phyloP scores from a whole-genome alignment of 2,797 vertebrate genomes.

The Phrynocephalus vlangalii region DNA sequence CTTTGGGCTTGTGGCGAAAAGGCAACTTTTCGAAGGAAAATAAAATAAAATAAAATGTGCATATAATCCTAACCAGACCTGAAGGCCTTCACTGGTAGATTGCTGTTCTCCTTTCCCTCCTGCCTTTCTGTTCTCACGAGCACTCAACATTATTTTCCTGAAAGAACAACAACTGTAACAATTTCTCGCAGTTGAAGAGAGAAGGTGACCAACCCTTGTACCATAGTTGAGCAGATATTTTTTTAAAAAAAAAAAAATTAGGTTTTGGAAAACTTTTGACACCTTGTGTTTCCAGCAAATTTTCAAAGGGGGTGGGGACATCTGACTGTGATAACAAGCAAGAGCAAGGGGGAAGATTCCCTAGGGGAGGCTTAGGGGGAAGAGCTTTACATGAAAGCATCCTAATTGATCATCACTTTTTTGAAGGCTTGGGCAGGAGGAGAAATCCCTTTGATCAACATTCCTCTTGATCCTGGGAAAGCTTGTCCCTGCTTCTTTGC shows the following conservation, averaged over 20 bases:
- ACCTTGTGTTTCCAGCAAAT: neutral
- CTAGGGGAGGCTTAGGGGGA: neutral
- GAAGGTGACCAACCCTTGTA: constrained; percentile 2
- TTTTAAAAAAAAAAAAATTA: neutral
- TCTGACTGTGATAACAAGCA: too few species aligned
- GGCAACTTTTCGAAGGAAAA: constrained; percentile 55
- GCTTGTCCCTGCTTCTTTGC: neutral
- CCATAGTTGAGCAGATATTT: neutral
- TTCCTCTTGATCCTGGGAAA: neutral
- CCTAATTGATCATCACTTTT: neutral
- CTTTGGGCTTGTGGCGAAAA: constrained; percentile 80
- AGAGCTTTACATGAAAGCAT: neutral
- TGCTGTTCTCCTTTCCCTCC: neutral
- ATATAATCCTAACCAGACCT: constrained; percentile 65
- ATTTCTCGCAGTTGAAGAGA: neutral
- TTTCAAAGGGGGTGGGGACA: neutral
- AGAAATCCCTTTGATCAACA: neutral
- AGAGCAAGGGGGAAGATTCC: neutral
- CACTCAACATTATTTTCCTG: neutral
- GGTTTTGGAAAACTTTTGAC: neutral
- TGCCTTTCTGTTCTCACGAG: constrained; percentile 9
- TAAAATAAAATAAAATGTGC: constrained; percentile 13
- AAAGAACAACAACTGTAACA: neutral
- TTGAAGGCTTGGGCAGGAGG: too few species aligned
- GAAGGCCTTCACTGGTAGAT: neutral